phyloP scores from a whole-genome alignment of 2,888 invertebrate species.

The Bugulina stolonifera region DNA sequence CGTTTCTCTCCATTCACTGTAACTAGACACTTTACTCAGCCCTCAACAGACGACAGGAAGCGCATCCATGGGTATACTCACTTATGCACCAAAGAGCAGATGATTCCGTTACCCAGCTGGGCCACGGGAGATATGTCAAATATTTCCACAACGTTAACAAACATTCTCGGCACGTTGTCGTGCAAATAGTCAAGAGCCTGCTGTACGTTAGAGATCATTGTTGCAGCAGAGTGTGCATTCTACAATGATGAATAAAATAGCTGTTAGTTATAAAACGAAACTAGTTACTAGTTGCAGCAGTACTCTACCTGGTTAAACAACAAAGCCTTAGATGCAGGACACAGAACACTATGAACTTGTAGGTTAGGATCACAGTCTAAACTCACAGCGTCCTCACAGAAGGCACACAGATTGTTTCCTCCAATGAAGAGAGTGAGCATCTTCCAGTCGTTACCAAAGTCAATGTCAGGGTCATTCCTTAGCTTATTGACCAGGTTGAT shows the following conservation, averaged over 20 bases:
- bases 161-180: constrained; percentile 30
- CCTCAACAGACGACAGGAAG: no score
- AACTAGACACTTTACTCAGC: no score
- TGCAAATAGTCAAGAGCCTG: constrained; percentile 32
- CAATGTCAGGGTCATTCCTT: constrained; percentile 29
- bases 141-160: constrained; percentile 33
- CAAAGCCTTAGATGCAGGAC: no score
- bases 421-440: constrained; percentile 34
- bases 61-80: no score
- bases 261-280: not conserved
- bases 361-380: not conserved
- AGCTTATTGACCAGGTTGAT: constrained; percentile 30
- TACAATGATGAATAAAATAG: not conserved
- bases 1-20: no score
- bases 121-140: constrained; percentile 31
- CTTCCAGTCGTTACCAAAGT: constrained; percentile 35
- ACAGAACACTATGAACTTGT: not conserved
- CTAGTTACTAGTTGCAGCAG: no score
- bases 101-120: constrained; percentile 29
- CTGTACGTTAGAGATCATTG: constrained; percentile 27
- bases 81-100: constrained; percentile 31
- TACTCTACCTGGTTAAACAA: no score
- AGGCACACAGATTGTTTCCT: constrained; percentile 35
- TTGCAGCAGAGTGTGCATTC: constrained; percentile 25
- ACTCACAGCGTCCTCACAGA: constrained; percentile 31